phyloP scores from a whole-genome alignment of 2,113 vertebrate genomes.

The Okapia johnstoni region DNA sequence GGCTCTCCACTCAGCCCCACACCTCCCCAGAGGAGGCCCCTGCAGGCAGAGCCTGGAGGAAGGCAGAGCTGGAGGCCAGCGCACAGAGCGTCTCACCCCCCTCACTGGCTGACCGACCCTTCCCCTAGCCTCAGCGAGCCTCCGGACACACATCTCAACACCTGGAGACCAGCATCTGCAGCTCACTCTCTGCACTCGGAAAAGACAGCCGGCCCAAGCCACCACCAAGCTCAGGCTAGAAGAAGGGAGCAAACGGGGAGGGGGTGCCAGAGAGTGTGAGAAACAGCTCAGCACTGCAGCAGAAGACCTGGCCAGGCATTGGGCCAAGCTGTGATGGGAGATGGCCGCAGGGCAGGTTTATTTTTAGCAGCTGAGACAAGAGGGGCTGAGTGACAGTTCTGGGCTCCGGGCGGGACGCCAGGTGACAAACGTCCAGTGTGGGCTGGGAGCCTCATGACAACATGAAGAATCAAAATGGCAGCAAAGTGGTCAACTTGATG shows the following conservation, averaged over 20 bases:
- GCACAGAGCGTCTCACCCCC: background rate
- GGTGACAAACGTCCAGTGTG: background rate
- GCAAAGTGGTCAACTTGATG: background rate
- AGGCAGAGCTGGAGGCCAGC: background rate
- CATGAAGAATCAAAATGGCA: background rate
- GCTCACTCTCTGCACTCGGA: background rate
- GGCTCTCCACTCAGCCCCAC: background rate
- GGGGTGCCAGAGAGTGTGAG: background rate
- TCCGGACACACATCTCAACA: background rate
- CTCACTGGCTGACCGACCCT: background rate
- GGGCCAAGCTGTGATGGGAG: background rate
- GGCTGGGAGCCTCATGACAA: background rate
- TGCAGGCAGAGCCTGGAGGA: background rate
- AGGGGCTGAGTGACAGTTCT: constrained; percentile 28
- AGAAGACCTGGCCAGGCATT: background rate
- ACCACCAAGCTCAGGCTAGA: background rate
- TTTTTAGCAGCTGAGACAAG: constrained; percentile 48
- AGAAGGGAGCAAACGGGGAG: background rate
- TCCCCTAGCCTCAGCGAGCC: background rate
- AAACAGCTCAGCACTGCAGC: background rate
- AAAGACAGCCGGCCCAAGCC: background rate
- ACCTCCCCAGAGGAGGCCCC: background rate
- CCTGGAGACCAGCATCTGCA: background rate
- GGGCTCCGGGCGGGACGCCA: constrained; percentile 11
- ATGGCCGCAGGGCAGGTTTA: constrained; percentile 11